Conservation (phyloP, 1,140 invertebrate genomes). For the Melipona quadrifasciata region DNA sequence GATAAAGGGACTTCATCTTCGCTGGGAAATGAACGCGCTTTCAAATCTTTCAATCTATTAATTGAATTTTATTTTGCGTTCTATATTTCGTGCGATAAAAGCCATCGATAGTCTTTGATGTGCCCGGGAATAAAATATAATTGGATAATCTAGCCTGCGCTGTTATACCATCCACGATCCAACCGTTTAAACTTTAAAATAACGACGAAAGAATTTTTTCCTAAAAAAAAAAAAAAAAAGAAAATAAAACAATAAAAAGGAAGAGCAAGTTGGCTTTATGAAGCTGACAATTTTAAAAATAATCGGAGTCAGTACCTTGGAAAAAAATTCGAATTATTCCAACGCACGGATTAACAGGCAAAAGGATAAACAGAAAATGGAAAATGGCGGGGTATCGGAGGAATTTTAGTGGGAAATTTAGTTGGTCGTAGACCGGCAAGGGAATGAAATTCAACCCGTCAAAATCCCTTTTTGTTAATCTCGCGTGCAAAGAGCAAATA, state of each 20-base stretch:
- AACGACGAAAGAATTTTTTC: no score
- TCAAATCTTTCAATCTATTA: no score
- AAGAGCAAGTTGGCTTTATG: neutral
- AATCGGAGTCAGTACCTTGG: neutral
- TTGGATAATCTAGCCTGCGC: no score
- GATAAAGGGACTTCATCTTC: no score
- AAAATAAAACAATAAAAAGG: no score
- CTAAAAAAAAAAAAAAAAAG: no score
- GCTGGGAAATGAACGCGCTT: no score
- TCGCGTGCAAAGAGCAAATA: constrained; percentile 1
- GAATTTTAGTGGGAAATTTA: neutral
- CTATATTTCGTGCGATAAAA: neutral
- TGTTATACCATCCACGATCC: no score
- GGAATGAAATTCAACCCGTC: constrained; percentile 22
- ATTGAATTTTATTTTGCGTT: neutral
- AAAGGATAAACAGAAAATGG: neutral
- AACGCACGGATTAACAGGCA: neutral
- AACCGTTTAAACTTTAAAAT: no score
- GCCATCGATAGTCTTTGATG: neutral
- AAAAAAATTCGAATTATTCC: neutral
- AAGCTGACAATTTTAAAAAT: neutral
- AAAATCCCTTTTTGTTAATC: constrained; percentile 20
- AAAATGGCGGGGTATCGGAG: neutral
- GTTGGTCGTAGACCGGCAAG: neutral
- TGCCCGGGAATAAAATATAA: neutral